Evolutionary conservation across 2,888 invertebrate species (phyloP), one percentile per base, ranked within the genome.

Genomic region (Spicauda simplicius): DNA sequence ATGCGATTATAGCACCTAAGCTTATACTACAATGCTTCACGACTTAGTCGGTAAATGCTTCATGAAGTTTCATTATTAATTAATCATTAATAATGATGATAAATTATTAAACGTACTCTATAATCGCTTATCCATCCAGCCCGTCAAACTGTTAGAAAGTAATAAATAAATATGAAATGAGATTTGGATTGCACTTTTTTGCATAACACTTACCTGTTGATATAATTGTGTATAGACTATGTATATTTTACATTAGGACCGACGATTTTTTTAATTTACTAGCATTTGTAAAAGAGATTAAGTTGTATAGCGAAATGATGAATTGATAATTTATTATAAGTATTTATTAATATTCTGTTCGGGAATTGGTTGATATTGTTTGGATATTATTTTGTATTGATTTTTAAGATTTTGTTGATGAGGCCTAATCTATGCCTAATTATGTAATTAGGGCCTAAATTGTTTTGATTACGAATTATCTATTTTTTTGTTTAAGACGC

Each of bases 141-240:
- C 63, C 60, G 65, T 54, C 69, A 71, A 69, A 73, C 64, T 71
- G 72, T 74, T 74, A 73, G 66, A 50, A n/a, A 4, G n/a, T 61
- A 55, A 68, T 63, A 59, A 66, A 60, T 41, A 37, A 74, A 78
- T 33, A 33, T 74, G 74, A 73, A 75, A 75, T 72, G 72, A 81
- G 70, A 82, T 81, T 82, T 83, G 77, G 76, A 86, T 85, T 84
- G 90, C 91, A 91, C 90, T 91, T 88, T 66, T 90, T 91, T 91
- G 87, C 85, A 86, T 89, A 80, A 88, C 90, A 91, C 91, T 71
- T 83, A 85, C 83, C 84, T 91, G 91, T 91, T 91, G 81, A 88
- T 87, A 90, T 86, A 82, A 86, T 81, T 83, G 80, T 88, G 86
- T 90, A 88, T 87, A 88, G 82, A 87, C 73, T 83, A 81, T 81